Evolutionary conservation across 2,113 vertebrate genomes (phyloP), one percentile per base, ranked within the genome.

Genomic region (Phylloscopus trochilus): DNA sequence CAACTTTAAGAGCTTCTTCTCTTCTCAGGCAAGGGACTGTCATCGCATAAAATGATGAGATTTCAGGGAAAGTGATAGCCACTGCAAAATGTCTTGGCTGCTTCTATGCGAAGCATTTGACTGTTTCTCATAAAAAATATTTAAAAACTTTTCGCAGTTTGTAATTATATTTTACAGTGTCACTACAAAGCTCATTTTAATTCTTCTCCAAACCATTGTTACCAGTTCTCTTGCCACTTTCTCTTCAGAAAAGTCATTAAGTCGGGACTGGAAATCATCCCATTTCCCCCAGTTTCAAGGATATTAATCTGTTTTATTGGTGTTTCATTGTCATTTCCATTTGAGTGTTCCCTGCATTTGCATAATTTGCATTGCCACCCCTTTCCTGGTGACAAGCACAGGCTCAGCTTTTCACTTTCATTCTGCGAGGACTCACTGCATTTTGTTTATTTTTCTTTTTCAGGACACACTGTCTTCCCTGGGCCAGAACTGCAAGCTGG

Each of bases 241-340:
- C 90, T 93, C 96, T 94, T 92, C 59, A 86, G 91, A 95, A 97
- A 92, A 98, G 95, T 97, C 97, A 98, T 98, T 98, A 98, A 97
- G 96, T 95, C 73, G 0, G 82, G 95, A 96, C 96, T 97, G 97
- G 94, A 98, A 96, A 98, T 97, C 97, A 97, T 95, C 96, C 96
- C 95, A 90, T 97, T 97, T 97, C 94, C 95, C 96, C 96, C 90
- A 96, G 94, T 97, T 97, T 97, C 95, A 92, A 95, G 90, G 94
- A 97, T 96, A 97, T 98, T 98, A 98, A 98, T 98, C 97, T 97
- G 91, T 93, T 98, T 97, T 98, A 97, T 98, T 98, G 97, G 96
- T 96, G 94, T 98, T 97, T 97, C 97, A 96, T 94, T 97, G 96
- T 96, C 89, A 95, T 92, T 96, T 97, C 80, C 91, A 94, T 70